Conservation (phyloP, 2,113 vertebrate species). For the Zootoca vivipara region DNA sequence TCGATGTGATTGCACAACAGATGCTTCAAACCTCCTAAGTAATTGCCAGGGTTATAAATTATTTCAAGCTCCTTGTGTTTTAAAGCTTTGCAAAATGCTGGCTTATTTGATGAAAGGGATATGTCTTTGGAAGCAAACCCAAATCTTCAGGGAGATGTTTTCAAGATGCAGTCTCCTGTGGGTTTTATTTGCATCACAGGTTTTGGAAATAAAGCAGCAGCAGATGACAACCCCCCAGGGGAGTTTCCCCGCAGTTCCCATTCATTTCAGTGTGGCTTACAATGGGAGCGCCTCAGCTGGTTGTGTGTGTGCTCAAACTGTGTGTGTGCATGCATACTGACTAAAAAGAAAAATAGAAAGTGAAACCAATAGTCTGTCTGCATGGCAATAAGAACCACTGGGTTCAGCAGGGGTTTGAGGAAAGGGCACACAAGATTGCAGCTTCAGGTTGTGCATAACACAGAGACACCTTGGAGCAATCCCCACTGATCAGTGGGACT, state of each 20-base stretch:
- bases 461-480: background rate
- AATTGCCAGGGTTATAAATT: constrained; percentile 8
- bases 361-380: too few species aligned
- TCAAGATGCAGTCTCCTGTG: background rate
- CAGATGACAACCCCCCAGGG: background rate
- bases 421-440: background rate
- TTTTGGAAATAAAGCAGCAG: background rate
- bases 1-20: background rate
- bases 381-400: too few species aligned
- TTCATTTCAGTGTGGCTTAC: background rate
- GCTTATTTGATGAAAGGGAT: background rate
- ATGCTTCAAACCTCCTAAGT: constrained; percentile 5
- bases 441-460: too few species aligned
- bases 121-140: background rate
- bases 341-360: too few species aligned
- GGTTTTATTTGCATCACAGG: background rate
- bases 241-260: background rate
- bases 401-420: too few species aligned
- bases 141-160: background rate
- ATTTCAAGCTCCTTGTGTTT: background rate
- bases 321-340: too few species aligned
- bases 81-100: background rate
- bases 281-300: too few species aligned
- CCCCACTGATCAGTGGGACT: background rate
- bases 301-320: too few species aligned